Percentiles rank a stretch among this genome's conserved stretches.
phyloP scores from a whole-genome alignment of 2,888 invertebrate species.

The Drosophila macrospina region DNA sequence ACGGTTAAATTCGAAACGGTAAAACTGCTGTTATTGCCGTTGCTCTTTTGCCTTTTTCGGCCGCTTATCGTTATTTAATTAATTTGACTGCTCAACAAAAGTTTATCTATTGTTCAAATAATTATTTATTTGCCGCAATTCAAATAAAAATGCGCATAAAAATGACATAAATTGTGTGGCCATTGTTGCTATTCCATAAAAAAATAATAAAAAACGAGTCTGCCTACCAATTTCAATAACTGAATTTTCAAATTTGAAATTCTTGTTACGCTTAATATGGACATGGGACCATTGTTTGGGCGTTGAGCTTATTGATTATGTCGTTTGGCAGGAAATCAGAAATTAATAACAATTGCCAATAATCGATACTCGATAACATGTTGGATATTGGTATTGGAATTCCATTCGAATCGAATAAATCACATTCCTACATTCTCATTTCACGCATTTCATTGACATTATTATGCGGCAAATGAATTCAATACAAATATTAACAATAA shows the following conservation, averaged over 20 bases:
- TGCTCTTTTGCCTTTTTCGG: no score
- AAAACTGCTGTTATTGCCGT: constrained; percentile 19
- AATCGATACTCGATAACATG: constrained; percentile 16
- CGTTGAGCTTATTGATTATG: constrained; percentile 50
- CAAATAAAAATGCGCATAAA: constrained; percentile 70
- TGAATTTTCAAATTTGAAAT: constrained; percentile 17
- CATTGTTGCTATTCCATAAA: constrained; percentile 38
- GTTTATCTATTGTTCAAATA: constrained; percentile 38
- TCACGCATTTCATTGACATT: constrained; percentile 18
- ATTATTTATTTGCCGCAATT: constrained; percentile 46
- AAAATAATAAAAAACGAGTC: constrained; percentile 34
- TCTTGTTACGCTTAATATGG: constrained; percentile 19
- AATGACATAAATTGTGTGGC: constrained; percentile 63
- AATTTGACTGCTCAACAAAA: constrained; percentile 51
- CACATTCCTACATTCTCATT: constrained; percentile 43
- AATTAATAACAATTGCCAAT: constrained; percentile 7
- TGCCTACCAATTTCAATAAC: constrained; percentile 9
- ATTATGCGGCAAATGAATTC: constrained; percentile 39
- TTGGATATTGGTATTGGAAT: not conserved
- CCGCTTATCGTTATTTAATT: constrained; percentile 60
- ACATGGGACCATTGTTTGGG: constrained; percentile 34
- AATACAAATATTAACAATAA: constrained; percentile 48
- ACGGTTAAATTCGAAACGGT: constrained; percentile 70
- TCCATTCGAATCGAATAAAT: constrained; percentile 51
- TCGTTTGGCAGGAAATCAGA: constrained; percentile 46